phyloP scores from a whole-genome alignment of 2,797 vertebrate genomes.

The Acrossocheilus fasciatus region DNA sequence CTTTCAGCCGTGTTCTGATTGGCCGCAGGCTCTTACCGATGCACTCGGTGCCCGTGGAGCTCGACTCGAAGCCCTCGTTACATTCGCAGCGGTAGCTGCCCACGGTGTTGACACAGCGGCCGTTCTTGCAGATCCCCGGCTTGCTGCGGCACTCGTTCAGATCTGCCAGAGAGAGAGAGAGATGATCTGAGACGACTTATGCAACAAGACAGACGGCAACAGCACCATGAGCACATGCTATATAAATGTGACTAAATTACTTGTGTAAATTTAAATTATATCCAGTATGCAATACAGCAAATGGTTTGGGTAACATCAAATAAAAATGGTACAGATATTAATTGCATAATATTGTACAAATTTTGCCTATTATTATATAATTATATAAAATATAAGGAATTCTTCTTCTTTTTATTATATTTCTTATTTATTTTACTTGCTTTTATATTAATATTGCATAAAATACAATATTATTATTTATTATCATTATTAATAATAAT shows the following conservation, averaged over 20 bases:
- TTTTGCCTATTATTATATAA: background rate
- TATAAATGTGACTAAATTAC: background rate
- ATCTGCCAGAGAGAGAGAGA: constrained; percentile 75
- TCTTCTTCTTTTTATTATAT: too few species aligned
- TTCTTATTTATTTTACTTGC: background rate
- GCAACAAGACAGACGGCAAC: constrained; percentile 11
- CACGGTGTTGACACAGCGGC: constrained; percentile 88
- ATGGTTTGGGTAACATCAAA: background rate
- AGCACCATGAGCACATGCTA: background rate
- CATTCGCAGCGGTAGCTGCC: constrained; percentile 94
- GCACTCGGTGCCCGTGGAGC: constrained; percentile 87
- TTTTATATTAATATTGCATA: background rate
- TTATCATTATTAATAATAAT: background rate
- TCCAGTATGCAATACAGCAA: background rate
- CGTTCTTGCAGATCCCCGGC: constrained; percentile 90
- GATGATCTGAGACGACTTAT: constrained; percentile 14
- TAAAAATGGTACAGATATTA: background rate
- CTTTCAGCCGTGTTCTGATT: background rate
- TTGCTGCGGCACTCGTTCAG: constrained; percentile 90
- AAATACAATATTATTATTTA: background rate
- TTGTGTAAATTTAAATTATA: background rate
- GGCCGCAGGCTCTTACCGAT: constrained; percentile 79
- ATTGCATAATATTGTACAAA: background rate
- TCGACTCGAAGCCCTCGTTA: constrained; percentile 88
- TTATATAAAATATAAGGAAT: too few species aligned